Conservation (phyloP, 2,888 invertebrate species). For the Spatulosminthurus flaviceps region DNA sequence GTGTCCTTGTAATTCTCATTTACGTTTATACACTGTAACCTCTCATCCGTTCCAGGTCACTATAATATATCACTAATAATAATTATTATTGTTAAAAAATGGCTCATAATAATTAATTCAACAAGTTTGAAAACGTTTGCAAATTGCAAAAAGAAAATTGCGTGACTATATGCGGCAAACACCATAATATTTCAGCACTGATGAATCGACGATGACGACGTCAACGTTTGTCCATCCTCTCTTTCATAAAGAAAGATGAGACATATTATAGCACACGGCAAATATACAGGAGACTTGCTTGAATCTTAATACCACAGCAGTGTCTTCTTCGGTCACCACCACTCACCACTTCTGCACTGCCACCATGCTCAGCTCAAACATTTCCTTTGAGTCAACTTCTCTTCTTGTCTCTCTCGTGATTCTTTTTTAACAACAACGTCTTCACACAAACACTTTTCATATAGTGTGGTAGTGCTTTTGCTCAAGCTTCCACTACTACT, state of each 20-base stretch:
- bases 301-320: neutral
- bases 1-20: neutral
- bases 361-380: slow-evolving; percentile 10
- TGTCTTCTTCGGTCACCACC: slow-evolving; percentile 11
- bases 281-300: slow-evolving; percentile 1
- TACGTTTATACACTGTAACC: neutral
- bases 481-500: neutral
- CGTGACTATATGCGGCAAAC: neutral
- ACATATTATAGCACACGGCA: neutral
- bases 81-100: too few species aligned
- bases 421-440: neutral
- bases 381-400: slow-evolving; percentile 23
- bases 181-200: slow-evolving; percentile 6
- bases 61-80: too few species aligned
- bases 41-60: slow-evolving; percentile 1
- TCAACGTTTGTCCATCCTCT: neutral
- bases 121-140: neutral
- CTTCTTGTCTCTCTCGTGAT: slow-evolving; percentile 19
- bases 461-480: slow-evolving; percentile 9
- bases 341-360: neutral
- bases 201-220: slow-evolving; percentile 9
- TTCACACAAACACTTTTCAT: neutral
- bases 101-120: too few species aligned
- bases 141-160: neutral
- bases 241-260: slow-evolving; percentile 6